phyloP scores from a whole-genome alignment of 2,113 vertebrate species.

The Spheniscus mendiculus region DNA sequence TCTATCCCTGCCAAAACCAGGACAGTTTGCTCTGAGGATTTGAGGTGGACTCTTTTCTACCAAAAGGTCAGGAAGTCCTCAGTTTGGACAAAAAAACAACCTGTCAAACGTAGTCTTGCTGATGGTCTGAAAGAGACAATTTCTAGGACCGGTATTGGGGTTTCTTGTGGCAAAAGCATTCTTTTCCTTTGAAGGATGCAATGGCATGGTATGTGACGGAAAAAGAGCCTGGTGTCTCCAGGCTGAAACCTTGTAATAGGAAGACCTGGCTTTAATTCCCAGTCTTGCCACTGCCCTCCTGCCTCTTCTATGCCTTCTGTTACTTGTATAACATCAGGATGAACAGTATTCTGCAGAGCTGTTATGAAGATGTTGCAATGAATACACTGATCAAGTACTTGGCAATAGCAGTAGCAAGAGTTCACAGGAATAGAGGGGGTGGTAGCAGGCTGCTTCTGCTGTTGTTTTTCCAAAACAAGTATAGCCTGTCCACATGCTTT shows the following conservation, averaged over 20 bases:
- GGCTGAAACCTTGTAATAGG: background rate
- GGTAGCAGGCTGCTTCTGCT: background rate
- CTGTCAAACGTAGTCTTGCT: background rate
- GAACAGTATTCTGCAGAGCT: background rate
- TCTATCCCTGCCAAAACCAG: too few species aligned
- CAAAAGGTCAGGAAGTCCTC: background rate
- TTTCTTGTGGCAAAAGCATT: background rate
- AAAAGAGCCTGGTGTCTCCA: background rate
- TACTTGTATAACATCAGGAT: background rate
- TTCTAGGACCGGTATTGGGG: background rate
- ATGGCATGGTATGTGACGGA: background rate
- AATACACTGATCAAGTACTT: background rate
- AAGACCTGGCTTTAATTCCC: background rate
- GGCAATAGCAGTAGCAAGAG: background rate
- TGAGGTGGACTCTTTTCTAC: background rate
- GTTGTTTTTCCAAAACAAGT: background rate
- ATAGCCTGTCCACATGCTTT: background rate
- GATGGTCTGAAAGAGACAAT: background rate
- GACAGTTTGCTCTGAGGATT: background rate
- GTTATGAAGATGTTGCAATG: background rate
- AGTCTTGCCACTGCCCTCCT: background rate
- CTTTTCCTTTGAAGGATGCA: background rate
- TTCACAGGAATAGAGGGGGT: background rate
- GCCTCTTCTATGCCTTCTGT: background rate
- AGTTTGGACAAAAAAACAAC: background rate